phyloP scores from a whole-genome alignment of 1,140 invertebrate species.

The Drosophila mayri region DNA sequence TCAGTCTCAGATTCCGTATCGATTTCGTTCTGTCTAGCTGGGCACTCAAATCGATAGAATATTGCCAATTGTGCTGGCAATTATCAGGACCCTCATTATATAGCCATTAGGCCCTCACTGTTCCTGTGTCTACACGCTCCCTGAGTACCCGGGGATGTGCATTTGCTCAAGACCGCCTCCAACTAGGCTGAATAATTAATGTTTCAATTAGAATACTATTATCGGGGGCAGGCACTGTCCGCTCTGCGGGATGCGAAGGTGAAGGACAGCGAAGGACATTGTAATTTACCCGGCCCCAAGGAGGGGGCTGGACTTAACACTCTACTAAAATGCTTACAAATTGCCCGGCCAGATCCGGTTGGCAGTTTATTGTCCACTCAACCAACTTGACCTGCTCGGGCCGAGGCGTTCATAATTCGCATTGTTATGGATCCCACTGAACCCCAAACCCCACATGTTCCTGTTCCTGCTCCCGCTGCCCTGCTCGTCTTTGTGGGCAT shows the following conservation, averaged over 20 bases:
- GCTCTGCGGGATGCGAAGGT: conserved; percentile 35
- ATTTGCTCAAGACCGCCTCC: conserved; percentile 21
- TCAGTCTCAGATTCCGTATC: background rate
- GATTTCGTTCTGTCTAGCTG: background rate
- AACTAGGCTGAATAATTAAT: conserved; percentile 73
- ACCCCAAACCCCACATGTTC: conserved; percentile 4
- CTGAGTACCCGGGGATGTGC: conserved; percentile 18
- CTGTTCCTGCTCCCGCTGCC: background rate
- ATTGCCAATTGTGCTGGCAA: conserved; percentile 13
- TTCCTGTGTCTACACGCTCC: background rate
- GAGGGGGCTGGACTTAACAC: conserved; percentile 47
- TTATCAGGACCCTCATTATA: conserved; percentile 53
- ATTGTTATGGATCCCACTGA: conserved; percentile 52
- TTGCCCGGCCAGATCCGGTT: conserved; percentile 61
- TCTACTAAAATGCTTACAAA: conserved; percentile 70
- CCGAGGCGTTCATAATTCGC: conserved; percentile 68
- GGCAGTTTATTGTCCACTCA: conserved; percentile 76
- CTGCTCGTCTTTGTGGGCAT: conserved; percentile 23
- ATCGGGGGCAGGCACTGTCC: conserved; percentile 48
- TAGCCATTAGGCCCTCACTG: conserved; percentile 45
- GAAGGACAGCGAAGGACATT: conserved; percentile 58
- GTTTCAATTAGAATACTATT: conserved; percentile 80
- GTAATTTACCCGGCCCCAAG: conserved; percentile 28
- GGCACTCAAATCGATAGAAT: conserved; percentile 17
- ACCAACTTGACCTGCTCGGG: conserved; percentile 73